phyloP scores from a whole-genome alignment of 1,140 invertebrate species.

The Drosophila orosa region DNA sequence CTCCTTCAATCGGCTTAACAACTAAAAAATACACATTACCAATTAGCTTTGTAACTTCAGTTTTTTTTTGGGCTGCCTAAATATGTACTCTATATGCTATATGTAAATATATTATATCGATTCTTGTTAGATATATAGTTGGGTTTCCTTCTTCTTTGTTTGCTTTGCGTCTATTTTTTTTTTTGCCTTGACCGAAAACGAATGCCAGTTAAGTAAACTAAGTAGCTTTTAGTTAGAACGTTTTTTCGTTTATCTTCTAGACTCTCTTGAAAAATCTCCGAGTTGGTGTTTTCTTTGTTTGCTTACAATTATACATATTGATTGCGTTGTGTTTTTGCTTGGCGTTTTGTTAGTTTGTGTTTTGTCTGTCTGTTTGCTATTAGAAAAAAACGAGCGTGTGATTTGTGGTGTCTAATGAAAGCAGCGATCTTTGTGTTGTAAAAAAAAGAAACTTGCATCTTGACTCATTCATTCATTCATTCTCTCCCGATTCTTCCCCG shows the following conservation, averaged over 20 bases:
- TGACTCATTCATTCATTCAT: no score
- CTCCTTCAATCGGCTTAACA: constrained; percentile 46
- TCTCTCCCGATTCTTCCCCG: no score
- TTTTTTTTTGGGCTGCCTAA: constrained; percentile 32
- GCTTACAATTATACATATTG: constrained; percentile 31
- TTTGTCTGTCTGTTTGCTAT: constrained; percentile 1
- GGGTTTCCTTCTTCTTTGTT: constrained; percentile 40
- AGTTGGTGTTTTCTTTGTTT: constrained; percentile 11
- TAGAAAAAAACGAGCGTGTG: neutral
- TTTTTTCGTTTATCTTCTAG: constrained; percentile 7
- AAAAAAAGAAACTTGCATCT: neutral
- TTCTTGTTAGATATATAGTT: constrained; percentile 35
- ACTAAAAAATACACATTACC: constrained; percentile 36
- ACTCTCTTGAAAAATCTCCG: constrained; percentile 9
- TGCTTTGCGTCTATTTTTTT: constrained; percentile 37
- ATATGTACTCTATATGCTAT: constrained; percentile 23
- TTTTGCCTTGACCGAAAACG: constrained; percentile 59
- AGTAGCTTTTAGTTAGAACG: constrained; percentile 45
- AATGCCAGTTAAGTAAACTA: constrained; percentile 53
- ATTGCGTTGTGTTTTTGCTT: constrained; percentile 27
- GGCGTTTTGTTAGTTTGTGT: constrained; percentile 7
- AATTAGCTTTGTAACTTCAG: constrained; percentile 43
- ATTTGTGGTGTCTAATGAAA: neutral
- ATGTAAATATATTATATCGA: constrained; percentile 37
- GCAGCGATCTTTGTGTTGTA: neutral